Percentiles rank a stretch among this genome's conserved stretches.
phyloP scores from a whole-genome alignment of 2,113 vertebrate species.

The Poicephalus gulielmi region DNA sequence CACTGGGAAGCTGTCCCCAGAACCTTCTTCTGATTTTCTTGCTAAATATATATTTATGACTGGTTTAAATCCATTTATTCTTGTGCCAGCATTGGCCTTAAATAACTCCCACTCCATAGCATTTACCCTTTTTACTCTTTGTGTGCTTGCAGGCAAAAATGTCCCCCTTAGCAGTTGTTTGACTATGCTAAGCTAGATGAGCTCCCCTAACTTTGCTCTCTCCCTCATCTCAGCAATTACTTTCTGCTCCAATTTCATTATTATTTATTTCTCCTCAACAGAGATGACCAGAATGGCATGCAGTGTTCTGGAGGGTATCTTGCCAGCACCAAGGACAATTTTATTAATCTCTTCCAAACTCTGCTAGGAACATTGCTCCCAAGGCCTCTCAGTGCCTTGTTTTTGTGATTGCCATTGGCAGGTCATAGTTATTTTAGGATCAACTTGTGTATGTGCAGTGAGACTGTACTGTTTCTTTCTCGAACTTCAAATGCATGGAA shows the following conservation, averaged over 20 bases:
- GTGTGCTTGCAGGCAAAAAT: not conserved
- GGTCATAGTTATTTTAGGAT: not conserved
- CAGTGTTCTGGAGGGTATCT: not conserved
- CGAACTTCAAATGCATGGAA: not conserved
- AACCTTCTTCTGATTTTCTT: not conserved
- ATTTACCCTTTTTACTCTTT: not conserved
- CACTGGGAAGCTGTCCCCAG: not conserved
- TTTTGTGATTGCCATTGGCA: not conserved
- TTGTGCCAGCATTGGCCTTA: not conserved
- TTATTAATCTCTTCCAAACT: not conserved
- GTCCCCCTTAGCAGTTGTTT: rapidly evolving
- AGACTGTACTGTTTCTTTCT: not conserved
- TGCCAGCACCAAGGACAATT: not conserved
- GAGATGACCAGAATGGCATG: not conserved
- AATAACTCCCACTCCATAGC: not conserved
- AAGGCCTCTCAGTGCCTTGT: not conserved
- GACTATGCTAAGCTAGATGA: not conserved
- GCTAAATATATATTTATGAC: not conserved
- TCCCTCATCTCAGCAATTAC: not conserved
- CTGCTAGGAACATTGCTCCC: not conserved
- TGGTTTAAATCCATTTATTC: not conserved
- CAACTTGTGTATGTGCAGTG: not conserved
- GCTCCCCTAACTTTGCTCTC: not conserved
- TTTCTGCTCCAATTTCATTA: not conserved
- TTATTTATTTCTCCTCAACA: not conserved